Evolutionary conservation across 2,797 vertebrate genomes (phyloP), one percentile per base, ranked within the genome.

Genomic region (Aplochiton taeniatus): DNA sequence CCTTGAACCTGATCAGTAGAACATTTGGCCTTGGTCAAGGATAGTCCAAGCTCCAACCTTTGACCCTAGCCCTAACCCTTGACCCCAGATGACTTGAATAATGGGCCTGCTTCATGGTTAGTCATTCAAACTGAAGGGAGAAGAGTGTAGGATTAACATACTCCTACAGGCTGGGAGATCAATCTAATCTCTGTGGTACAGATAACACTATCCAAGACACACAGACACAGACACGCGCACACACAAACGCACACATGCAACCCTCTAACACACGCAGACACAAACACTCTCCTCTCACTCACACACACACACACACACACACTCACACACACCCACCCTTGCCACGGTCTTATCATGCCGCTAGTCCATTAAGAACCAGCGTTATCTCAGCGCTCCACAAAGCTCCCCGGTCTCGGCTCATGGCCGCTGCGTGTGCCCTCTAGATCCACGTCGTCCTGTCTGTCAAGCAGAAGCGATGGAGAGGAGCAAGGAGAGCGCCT

Each of bases 91-190:
- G 31, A 6, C n/a, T 31, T 31, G 6, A 31, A 31, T 31, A 31
- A 3, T 31, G 31, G 31, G 31, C 31, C 31, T 31, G 31, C 31
- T 31, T 31, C 31, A 31, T 31, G 31, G 31, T 31, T 31, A 31
- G 31, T 2, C 31, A 31, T 31, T 31, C 2, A 31, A 31, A 2
- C 31, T 31, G 31, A 31, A 2, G 31, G 31, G 31, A 31, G 31
- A 31, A 48, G 1, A 48, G 13, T 3, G 9, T 10, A 1, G 1
- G 10, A 48, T 8, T 48, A 48, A 11, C 9, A 48, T 9, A 48
- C 75, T 93, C 93, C 80, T 91, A 88, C 61, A 85, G 92, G 63
- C 87, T 94, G 69, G 68, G 31, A 31, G 31, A 31, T 31, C 31
- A 2, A 2, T 31, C 3, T 31, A 31, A 31, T 31, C 31, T 31